These are phyloP conservation scores for Ectropis grisescens DNA, from an alignment of 1,140 invertebrate genomes.

Conservation along the genomic window DNA sequence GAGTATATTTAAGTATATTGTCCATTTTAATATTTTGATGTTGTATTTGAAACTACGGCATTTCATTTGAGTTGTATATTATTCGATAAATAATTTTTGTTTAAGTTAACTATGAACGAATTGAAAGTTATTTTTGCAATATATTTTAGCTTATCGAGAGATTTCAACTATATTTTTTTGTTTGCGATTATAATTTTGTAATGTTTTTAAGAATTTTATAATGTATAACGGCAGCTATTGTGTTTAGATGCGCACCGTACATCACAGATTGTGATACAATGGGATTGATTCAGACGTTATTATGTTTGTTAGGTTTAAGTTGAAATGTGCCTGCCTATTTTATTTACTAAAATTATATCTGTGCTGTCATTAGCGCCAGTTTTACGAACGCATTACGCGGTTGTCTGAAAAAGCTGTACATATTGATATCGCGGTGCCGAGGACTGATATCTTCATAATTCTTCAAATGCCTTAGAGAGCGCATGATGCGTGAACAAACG, in stretches of 20 bases:
- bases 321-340: conserved; percentile 45
- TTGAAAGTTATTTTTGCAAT: conserved; percentile 54
- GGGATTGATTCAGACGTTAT: conserved; percentile 39
- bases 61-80: conserved; percentile 31
- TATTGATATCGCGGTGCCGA: too few relatives aligned
- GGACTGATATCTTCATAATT: too few relatives aligned
- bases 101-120: conserved; percentile 33
- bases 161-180: too few relatives aligned
- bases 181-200: too few relatives aligned
- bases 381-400: conserved; percentile 6
- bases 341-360: conserved; percentile 11
- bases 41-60: conserved; percentile 22
- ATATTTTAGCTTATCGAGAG: conserved; percentile 26
- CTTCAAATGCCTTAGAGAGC: too few relatives aligned
- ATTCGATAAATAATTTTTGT: conserved; percentile 46
- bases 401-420: too few relatives aligned
- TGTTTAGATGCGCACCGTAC: conserved; percentile 10
- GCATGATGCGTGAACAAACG: too few relatives aligned
- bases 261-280: conserved; percentile 51
- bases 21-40: conserved; percentile 27
- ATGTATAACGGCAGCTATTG: conserved; percentile 13
- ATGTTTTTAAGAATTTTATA: conserved; percentile 6
- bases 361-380: too few relatives aligned
- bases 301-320: conserved; percentile 50
- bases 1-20: conserved; percentile 16